A percentile compares a stretch with the other conserved stretches of the same genome.
Conservation (phyloP, 2,888 invertebrate genomes). For the Erebia epiphron region DNA sequence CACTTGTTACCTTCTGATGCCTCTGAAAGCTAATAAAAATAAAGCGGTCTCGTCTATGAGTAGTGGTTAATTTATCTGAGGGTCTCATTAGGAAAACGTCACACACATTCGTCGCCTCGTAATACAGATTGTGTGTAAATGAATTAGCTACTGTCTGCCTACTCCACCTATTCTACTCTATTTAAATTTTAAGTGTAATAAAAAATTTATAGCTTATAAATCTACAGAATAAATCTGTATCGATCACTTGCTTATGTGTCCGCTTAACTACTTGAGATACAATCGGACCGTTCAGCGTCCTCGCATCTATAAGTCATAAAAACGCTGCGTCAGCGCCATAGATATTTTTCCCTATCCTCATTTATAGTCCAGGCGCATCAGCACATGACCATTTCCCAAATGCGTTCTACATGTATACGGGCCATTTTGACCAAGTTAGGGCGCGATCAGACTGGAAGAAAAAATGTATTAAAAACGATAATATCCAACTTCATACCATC, state of each 20-base stretch:
- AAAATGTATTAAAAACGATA: too few species aligned
- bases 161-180: neutral
- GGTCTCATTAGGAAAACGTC: too few species aligned
- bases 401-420: constrained; percentile 54
- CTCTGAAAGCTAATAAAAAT: too few species aligned
- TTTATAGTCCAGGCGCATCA: constrained; percentile 48
- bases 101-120: too few species aligned
- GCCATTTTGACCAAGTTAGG: constrained; percentile 56
- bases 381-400: constrained; percentile 61
- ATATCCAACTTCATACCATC: too few species aligned
- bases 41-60: too few species aligned
- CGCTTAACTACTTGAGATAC: constrained; percentile 22
- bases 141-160: too few species aligned
- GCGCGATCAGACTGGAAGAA: too few species aligned
- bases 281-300: constrained; percentile 28
- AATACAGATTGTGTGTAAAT: too few species aligned
- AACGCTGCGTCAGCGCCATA: constrained; percentile 29
- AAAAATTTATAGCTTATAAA: constrained; percentile 17
- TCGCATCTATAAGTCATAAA: constrained; percentile 32
- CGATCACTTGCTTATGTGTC: constrained; percentile 18
- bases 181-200: constrained; percentile 19
- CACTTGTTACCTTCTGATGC: too few species aligned
- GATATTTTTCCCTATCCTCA: constrained; percentile 50
- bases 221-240: constrained; percentile 22
- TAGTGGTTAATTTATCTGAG: too few species aligned